Base-by-base conservation (phyloP, 92 coral and sea anemone species). In the Epizoanthus fatuus region DNA sequence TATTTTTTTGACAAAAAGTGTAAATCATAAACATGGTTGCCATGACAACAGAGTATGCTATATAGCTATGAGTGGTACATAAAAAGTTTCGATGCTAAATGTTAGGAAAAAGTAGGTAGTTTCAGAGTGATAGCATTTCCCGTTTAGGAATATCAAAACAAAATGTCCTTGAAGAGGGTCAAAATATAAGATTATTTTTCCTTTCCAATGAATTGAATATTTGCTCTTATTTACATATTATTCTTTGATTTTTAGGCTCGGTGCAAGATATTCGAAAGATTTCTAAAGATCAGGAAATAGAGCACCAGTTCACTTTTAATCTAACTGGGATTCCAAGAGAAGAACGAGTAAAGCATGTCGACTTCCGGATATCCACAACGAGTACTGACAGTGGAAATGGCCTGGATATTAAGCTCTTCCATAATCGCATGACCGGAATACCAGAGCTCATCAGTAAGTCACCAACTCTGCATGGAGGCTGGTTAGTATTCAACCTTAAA, bases 401-500 rank as follows among this genome's bases (percentile, higher is more conserved):
- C 40, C 65, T 75, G 49, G 68, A 75, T n/a, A 75, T 75, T n/a
- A 66, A 37, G 10, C 81, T 75, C 6, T 75, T 57, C 67, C 81
- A 75, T 38, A 37, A 16, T 16, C 37, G 32, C 37, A 75, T 40
- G 19, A 0, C 9, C 16, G 81, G 67, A 38, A 75, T 35, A 75
- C 67, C 57, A 57, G 53, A 75, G 4, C 49, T 75, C 35, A 16
- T 75, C 54, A 54, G 67, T n/a, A 8, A 44, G 10, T 56, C 81
- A 17, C 66, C 4, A 66, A 56, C 67, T 1, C 49, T 75, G n/a
- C 67, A 75, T 7, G 81, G 81, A 35, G 49, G 54, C 53, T 75
- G 81, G 81, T 29, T 38, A 8, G 67, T 57, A 35, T 75, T 75
- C 42, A 75, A 75, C 12, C 35, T 75, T n/a, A 75, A 75, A 32